Conservation (phyloP, 2,113 vertebrate species). For the Ancistrus triradiatus region DNA sequence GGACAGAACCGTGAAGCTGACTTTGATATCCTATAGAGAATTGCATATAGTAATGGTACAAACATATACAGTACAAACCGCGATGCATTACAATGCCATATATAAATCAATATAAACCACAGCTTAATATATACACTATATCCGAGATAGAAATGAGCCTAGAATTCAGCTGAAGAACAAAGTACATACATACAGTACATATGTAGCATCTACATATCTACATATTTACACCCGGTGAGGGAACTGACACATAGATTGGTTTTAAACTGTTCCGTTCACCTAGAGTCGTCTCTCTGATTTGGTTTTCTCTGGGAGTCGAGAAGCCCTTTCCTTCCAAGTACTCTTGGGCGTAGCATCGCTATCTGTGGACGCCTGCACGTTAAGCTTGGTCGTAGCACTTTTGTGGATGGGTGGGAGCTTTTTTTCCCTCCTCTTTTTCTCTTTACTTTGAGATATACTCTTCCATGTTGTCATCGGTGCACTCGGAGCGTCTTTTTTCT, state of each 20-base stretch:
- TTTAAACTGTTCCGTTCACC: too few relatives aligned
- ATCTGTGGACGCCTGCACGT: background rate
- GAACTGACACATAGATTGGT: too few relatives aligned
- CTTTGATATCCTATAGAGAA: conserved; percentile 19
- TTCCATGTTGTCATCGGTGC: conserved; percentile 38
- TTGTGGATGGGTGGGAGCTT: conserved; percentile 9
- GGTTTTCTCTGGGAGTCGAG: conserved; percentile 2
- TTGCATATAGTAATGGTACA: conserved; percentile 38
- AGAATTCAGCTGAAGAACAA: conserved; percentile 24
- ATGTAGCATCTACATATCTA: conserved; percentile 35
- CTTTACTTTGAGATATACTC: conserved; percentile 36
- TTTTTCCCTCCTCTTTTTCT: conserved; percentile 22
- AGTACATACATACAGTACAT: conserved; percentile 29
- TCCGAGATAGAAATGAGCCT: conserved; percentile 27
- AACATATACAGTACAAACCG: conserved; percentile 38
- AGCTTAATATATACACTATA: conserved; percentile 32
- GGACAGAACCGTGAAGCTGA: conserved; percentile 16
- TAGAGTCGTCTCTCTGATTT: background rate
- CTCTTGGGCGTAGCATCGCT: conserved; percentile 1
- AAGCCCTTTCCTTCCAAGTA: conserved; percentile 29
- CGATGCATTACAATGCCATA: conserved; percentile 30
- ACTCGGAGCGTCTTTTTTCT: conserved; percentile 1
- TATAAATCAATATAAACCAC: conserved; percentile 42
- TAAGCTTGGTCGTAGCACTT: background rate
- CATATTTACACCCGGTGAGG: too few relatives aligned